Conservation (phyloP, 2,113 vertebrate species). For the Raphicerus campestris region DNA sequence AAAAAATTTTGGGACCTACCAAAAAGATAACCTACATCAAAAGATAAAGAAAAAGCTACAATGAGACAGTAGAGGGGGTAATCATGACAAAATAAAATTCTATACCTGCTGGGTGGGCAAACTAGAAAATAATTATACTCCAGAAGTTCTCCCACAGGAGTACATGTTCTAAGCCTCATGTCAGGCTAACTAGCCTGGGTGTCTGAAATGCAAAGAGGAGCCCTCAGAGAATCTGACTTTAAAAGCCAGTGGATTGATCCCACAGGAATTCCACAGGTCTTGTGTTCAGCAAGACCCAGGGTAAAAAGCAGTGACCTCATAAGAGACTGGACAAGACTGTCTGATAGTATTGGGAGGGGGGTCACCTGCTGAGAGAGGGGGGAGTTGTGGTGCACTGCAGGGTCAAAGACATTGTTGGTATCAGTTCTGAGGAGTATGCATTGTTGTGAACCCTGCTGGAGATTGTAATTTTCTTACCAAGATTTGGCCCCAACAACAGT, state of each 20-base stretch:
- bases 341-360: neutral
- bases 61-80: neutral
- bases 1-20: neutral
- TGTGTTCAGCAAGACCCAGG: neutral
- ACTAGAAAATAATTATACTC: neutral
- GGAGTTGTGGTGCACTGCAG: neutral
- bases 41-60: neutral
- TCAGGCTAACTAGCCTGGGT: neutral
- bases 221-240: neutral
- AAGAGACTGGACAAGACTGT: neutral
- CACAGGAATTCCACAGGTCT: neutral
- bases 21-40: neutral
- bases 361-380: neutral
- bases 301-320: neutral
- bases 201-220: neutral
- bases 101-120: neutral
- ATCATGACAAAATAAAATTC: neutral
- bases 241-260: neutral
- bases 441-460: neutral
- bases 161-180: neutral
- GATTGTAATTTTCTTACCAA: neutral
- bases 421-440: neutral
- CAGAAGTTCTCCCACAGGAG: neutral
- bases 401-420: neutral
- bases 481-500: neutral